phyloP scores from a whole-genome alignment of 53 echinoderm and acorn worm genomes.

The Luidia sarsii region DNA sequence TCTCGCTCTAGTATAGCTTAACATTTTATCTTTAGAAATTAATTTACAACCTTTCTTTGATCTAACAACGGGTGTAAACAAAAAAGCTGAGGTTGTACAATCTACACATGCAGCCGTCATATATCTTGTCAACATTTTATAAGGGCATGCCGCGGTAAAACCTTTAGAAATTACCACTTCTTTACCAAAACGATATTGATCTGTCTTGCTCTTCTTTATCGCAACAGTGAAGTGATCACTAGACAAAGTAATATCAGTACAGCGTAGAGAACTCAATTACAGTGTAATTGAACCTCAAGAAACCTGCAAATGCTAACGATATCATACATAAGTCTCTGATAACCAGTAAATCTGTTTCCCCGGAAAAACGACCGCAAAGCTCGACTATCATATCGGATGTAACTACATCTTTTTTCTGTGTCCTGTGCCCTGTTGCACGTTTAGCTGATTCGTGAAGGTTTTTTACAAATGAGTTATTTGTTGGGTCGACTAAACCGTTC shows the following conservation, averaged over 20 bases:
- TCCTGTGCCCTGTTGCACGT: slow-evolving; percentile 1
- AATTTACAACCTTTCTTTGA: not conserved
- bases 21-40: slow-evolving; percentile 1
- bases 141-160: slow-evolving; percentile 24
- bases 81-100: slow-evolving; percentile 1
- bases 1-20: not conserved
- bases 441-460: slow-evolving; percentile 26
- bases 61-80: slow-evolving; percentile 13
- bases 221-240: not conserved
- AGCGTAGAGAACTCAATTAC: slow-evolving; percentile 14
- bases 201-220: slow-evolving; percentile 40
- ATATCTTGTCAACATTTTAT: slow-evolving; percentile 8
- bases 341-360: slow-evolving; percentile 14
- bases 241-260: slow-evolving; percentile 24
- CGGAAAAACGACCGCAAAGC: slow-evolving; percentile 12
- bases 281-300: slow-evolving; percentile 44
- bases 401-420: slow-evolving; percentile 17
- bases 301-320: slow-evolving; percentile 4
- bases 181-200: slow-evolving; percentile 46
- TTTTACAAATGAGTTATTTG: not conserved
- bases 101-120: slow-evolving; percentile 10
- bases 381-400: not conserved
- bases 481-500: not conserved
- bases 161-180: slow-evolving; percentile 30
- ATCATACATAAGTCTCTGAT: slow-evolving; percentile 26